Base-by-base conservation (phyloP, 2,888 invertebrate species). In the Acholoe squamosa region DNA sequence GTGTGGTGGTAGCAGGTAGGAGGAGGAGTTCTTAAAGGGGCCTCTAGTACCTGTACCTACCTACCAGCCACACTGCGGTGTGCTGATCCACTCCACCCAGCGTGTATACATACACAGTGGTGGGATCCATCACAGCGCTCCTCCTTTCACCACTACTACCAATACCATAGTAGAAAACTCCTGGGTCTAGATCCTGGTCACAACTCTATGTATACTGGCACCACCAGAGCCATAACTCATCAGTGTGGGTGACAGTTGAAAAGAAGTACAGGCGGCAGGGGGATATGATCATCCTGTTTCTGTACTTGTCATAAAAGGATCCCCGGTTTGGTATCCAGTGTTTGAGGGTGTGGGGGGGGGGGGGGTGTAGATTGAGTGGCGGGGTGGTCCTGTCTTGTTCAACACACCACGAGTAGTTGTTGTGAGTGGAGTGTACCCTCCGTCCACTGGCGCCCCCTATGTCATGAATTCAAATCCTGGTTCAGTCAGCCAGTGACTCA, bases 181-280 rank as follows among this genome's bases (percentile, higher is more conserved):
- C n/a, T 61, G n/a, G 22, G n/a, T 61, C 19, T 61, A 61, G 61
- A 61, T 61, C 61, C 61, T 61, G 61, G 61, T 61, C 61, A 61
- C 22, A n/a, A 61, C 10, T 3, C 43, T 43, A 43, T 10, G 10
- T n/a, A 43, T 10, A 43, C 43, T 61, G 61, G 61, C 61, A 43
- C 43, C 43, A 43, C 10, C 61, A 12, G 61, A 61, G 61, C 19
- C 61, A 61, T n/a, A 61, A 43, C 43, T 61, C 14, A 14, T 61
- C 61, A 61, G 19, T n/a, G n/a, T 61, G n/a, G 61, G n/a, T 61
- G 61, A 61, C 61, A 61, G 22, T 7, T 1, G 22, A 19, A 3
- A 61, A 43, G 61, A 19, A 61, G 1, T n/a, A 61, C 19, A 61
- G n/a, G n/a, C n/a, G n/a, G 43, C 43, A 43, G 3, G 61, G 61